Conservation (phyloP, 2,797 vertebrate genomes). For the Chelon auratus region DNA sequence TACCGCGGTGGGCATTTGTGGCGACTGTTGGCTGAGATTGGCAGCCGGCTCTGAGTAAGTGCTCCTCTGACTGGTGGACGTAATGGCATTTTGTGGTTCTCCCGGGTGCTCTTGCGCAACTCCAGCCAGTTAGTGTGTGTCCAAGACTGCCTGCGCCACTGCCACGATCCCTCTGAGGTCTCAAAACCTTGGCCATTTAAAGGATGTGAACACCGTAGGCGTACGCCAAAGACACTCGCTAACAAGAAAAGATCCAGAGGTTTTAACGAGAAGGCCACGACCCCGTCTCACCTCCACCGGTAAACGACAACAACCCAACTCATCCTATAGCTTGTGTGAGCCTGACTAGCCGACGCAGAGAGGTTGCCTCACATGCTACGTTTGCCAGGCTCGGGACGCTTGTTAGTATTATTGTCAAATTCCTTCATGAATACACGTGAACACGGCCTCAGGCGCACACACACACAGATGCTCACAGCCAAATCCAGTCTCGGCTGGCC, state of each 20-base stretch:
- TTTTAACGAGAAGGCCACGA: conserved; percentile 69
- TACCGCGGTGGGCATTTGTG: conserved; percentile 57
- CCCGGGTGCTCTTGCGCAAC: conserved; percentile 57
- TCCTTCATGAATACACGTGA: conserved; percentile 31
- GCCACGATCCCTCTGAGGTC: conserved; percentile 43
- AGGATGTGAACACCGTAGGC: too few species aligned
- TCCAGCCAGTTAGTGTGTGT: conserved; percentile 33
- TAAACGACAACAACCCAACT: conserved; percentile 59
- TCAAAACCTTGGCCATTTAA: conserved; percentile 30
- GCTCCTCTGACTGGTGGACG: conserved; percentile 64
- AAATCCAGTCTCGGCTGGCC: conserved; percentile 64
- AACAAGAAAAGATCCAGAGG: conserved; percentile 53
- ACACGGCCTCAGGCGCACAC: conserved; percentile 4
- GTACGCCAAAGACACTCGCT: conserved; percentile 16
- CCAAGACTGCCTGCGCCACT: background rate
- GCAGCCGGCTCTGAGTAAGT: conserved; percentile 66
- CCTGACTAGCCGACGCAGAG: conserved; percentile 35
- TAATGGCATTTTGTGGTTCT: conserved; percentile 61
- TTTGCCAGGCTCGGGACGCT: conserved; percentile 34
- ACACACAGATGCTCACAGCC: conserved; percentile 56
- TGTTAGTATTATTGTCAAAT: conserved; percentile 65
- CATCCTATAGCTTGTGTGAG: conserved; percentile 9
- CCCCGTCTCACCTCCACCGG: conserved; percentile 52
- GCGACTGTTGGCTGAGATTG: conserved; percentile 64
- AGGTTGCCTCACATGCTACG: conserved; percentile 29